Percentiles rank a stretch among this genome's conserved stretches.
These are phyloP conservation scores for Zaprionus tsacasi DNA, from an alignment of 1,140 invertebrate genomes.

Conservation along the genomic window DNA sequence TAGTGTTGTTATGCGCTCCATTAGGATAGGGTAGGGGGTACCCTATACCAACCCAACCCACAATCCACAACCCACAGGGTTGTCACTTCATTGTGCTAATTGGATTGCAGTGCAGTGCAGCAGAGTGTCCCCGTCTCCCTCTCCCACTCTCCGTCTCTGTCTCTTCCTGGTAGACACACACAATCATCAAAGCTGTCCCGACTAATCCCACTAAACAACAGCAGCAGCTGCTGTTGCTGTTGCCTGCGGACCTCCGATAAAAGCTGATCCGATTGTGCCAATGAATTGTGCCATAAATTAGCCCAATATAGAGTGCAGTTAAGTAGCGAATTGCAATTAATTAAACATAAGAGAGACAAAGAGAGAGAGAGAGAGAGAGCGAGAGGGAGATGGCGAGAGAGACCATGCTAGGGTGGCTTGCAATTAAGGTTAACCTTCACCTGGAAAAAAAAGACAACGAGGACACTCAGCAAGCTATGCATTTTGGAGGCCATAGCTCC, in stretches of 20 bases:
- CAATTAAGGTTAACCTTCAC: constrained; percentile 33
- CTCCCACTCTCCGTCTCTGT: background rate
- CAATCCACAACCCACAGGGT: background rate
- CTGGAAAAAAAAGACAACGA: constrained; percentile 19
- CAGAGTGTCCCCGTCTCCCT: background rate
- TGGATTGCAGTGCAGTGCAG: constrained; percentile 21
- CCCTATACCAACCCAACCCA: too few species aligned
- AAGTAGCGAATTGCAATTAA: constrained; percentile 49
- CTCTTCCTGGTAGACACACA: background rate
- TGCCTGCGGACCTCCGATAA: constrained; percentile 22
- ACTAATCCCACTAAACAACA: constrained; percentile 42
- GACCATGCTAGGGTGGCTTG: background rate
- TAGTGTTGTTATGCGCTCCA: constrained; percentile 4
- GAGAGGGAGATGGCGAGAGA: background rate
- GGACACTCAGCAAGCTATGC: constrained; percentile 21
- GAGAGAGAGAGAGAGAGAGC: background rate
- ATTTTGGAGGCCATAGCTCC: constrained; percentile 16
- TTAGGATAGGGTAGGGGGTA: background rate
- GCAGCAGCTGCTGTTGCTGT: constrained; percentile 28
- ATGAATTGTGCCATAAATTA: constrained; percentile 43
- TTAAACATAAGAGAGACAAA: constrained; percentile 28
- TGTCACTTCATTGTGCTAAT: constrained; percentile 14
- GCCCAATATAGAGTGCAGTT: constrained; percentile 45
- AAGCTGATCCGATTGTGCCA: constrained; percentile 33
- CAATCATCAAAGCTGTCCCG: constrained; percentile 31